Conservation (phyloP, 1,140 invertebrate genomes). For the Eciton burchellii region DNA sequence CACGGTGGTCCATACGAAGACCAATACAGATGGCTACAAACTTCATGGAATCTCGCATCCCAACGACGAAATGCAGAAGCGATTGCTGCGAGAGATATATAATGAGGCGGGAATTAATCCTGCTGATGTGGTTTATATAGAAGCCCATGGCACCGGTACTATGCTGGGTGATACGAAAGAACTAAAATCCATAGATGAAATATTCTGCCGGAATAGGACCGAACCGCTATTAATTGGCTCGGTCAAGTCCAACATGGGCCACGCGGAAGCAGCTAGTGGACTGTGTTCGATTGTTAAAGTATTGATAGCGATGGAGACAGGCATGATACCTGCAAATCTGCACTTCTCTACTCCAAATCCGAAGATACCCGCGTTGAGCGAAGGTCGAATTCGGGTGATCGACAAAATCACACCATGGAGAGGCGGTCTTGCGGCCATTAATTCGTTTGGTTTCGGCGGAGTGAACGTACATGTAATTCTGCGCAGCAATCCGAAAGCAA, state of each 20-base stretch:
- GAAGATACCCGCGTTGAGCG: conserved; percentile 94
- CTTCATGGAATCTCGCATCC: conserved; percentile 96
- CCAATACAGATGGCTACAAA: conserved; percentile 96
- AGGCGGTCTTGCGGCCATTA: conserved; percentile 94
- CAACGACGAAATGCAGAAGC: conserved; percentile 93
- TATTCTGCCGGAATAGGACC: conserved; percentile 95
- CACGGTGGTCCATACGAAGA: conserved; percentile 93
- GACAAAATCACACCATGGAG: conserved; percentile 93
- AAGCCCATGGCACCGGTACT: conserved; percentile 98
- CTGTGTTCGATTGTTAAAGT: conserved; percentile 95
- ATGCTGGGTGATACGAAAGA: conserved; percentile 98
- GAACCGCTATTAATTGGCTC: conserved; percentile 95
- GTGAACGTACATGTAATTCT: conserved; percentile 98
- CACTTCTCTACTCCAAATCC: conserved; percentile 95
- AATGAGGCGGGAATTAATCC: conserved; percentile 93
- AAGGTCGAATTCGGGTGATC: conserved; percentile 95
- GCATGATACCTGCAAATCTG: conserved; percentile 95
- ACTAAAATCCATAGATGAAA: conserved; percentile 95
- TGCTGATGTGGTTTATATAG: conserved; percentile 93
- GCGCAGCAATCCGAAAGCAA: conserved; percentile 91
- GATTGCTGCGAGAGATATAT: conserved; percentile 94
- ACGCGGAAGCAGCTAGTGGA: conserved; percentile 97
- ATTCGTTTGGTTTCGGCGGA: conserved; percentile 96
- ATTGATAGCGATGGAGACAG: conserved; percentile 95
- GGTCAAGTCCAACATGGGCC: conserved; percentile 99